phyloP scores from a whole-genome alignment of 2,888 invertebrate species.

The Caenorhabditis wallacei region DNA sequence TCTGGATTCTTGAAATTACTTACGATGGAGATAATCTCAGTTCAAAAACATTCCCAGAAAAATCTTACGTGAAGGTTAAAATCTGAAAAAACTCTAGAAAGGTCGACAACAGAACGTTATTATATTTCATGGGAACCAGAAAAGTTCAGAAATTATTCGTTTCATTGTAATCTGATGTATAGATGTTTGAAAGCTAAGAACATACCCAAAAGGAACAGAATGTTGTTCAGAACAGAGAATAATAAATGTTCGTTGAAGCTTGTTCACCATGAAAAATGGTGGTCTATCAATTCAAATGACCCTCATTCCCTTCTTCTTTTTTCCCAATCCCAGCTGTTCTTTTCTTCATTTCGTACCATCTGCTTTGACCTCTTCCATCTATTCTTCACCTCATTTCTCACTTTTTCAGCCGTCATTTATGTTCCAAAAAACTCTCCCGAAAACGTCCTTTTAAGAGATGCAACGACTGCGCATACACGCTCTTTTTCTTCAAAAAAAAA shows the following conservation, averaged over 20 bases:
- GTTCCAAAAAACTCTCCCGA: not conserved
- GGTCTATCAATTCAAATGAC: not conserved
- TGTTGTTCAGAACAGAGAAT: not conserved
- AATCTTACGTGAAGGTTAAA: too few relatives aligned
- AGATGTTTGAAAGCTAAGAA: too few relatives aligned
- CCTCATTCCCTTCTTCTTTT: not conserved
- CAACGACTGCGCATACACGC: constrained; percentile 4
- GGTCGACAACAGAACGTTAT: too few relatives aligned
- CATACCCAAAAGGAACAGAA: not conserved
- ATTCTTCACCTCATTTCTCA: constrained; percentile 19
- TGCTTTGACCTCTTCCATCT: constrained; percentile 8
- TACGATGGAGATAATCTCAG: too few relatives aligned
- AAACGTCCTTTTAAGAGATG: constrained; percentile 34
- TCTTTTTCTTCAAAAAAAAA: constrained; percentile 9
- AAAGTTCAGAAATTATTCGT: too few relatives aligned
- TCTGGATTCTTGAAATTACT: too few relatives aligned
- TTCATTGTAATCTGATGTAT: too few relatives aligned
- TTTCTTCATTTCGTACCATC: constrained; percentile 22
- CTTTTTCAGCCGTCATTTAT: constrained; percentile 22
- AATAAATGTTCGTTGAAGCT: not conserved
- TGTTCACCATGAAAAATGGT: not conserved
- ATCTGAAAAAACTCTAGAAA: too few relatives aligned
- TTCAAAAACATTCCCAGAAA: too few relatives aligned
- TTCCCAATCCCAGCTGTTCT: constrained; percentile 25
- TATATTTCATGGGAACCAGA: too few relatives aligned